phyloP scores from a whole-genome alignment of 2,888 invertebrate genomes.

The Nesidiocoris tenuis region DNA sequence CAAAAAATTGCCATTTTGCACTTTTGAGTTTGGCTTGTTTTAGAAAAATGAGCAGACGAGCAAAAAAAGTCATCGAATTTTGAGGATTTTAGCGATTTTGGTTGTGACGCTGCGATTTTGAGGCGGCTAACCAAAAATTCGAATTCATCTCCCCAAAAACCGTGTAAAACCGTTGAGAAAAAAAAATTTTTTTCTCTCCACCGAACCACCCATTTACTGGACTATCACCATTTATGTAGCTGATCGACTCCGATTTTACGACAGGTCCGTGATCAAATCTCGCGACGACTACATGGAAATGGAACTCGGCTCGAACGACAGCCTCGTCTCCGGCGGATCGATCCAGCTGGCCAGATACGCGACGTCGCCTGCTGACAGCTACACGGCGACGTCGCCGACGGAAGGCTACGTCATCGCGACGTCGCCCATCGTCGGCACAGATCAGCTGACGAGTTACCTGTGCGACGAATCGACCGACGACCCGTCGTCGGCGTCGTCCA shows the following conservation, averaged over 20 bases:
- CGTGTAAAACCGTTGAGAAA: too few species aligned
- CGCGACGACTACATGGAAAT: constrained; percentile 31
- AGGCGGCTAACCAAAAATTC: too few species aligned
- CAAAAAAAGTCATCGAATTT: not conserved
- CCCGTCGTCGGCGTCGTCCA: constrained; percentile 16
- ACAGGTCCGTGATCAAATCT: constrained; percentile 34
- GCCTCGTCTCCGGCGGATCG: not conserved
- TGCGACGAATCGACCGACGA: not conserved
- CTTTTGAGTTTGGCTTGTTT: too few species aligned
- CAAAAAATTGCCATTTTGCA: too few species aligned
- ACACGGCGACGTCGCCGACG: constrained; percentile 2
- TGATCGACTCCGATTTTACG: too few species aligned
- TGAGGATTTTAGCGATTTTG: not conserved
- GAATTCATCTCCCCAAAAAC: too few species aligned
- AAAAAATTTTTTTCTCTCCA: too few species aligned
- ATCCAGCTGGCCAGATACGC: constrained; percentile 1
- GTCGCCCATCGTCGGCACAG: not conserved
- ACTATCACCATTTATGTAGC: too few species aligned
- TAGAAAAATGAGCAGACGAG: too few species aligned
- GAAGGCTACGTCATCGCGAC: constrained; percentile 12
- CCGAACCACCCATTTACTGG: too few species aligned
- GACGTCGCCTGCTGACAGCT: constrained; percentile 1
- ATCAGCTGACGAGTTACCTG: not conserved
- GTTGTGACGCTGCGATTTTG: too few species aligned
- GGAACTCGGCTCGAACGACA: constrained; percentile 3